These are phyloP conservation scores for Leptinotarsa haldemani DNA, from an alignment of 2,888 invertebrate genomes.

Conservation along the genomic window DNA sequence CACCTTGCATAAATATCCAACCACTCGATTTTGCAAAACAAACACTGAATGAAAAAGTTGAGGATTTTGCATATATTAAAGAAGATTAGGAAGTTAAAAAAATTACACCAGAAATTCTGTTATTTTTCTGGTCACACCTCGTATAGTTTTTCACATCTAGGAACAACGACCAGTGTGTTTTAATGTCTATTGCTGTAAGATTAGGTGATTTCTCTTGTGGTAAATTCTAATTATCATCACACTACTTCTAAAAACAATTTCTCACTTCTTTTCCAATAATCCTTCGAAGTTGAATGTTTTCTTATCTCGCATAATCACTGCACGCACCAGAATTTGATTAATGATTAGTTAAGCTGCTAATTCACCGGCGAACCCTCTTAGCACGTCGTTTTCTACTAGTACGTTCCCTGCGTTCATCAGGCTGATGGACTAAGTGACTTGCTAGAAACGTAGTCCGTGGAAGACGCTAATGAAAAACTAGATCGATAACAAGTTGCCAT, in stretches of 20 bases:
- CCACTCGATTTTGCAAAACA: no score
- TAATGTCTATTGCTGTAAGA: no score
- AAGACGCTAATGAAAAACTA: slow-evolving; percentile 11
- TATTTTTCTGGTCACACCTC: no score
- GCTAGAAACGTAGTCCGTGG: slow-evolving; percentile 26
- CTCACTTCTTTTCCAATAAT: slow-evolving; percentile 1
- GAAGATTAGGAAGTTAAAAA: no score
- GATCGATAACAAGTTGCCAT: slow-evolving; percentile 14
- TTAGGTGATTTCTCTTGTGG: not conserved
- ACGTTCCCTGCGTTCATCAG: slow-evolving; percentile 27
- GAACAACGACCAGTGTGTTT: no score
- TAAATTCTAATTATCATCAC: not conserved
- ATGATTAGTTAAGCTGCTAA: slow-evolving; percentile 53
- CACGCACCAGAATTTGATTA: slow-evolving; percentile 53
- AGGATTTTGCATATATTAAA: no score
- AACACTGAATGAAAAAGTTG: no score
- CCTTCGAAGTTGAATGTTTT: slow-evolving; percentile 10
- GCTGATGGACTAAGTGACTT: slow-evolving; percentile 36
- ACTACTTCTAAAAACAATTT: not conserved
- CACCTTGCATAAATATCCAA: no score
- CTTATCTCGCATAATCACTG: slow-evolving; percentile 35
- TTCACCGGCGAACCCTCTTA: slow-evolving; percentile 54
- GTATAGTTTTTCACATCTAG: no score
- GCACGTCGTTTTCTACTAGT: slow-evolving; percentile 50
- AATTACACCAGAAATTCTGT: no score